A percentile compares a stretch with the other conserved stretches of the same genome.
Evolutionary conservation across 2,113 vertebrate species (phyloP).

Genomic region (Delphinus delphis): DNA sequence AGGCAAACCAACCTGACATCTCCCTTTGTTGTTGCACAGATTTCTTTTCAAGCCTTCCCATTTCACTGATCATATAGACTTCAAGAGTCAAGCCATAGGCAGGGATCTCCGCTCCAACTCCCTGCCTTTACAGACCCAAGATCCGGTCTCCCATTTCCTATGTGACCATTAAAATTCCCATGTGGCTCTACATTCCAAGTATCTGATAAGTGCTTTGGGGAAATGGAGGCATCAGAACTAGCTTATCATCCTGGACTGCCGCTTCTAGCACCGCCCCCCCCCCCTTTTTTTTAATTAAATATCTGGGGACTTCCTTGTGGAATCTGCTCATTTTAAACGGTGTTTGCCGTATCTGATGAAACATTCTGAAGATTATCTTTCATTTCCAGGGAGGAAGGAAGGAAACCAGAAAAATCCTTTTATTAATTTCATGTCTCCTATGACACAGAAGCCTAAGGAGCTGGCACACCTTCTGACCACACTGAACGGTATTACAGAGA

Average conservation of each 20-base stretch:
- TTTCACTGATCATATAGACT: neutral
- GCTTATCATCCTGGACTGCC: neutral
- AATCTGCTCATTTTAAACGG: conserved; percentile 10
- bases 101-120: neutral
- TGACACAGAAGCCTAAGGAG: neutral
- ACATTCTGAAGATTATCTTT: neutral
- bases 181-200: neutral
- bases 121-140: neutral
- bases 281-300: no score
- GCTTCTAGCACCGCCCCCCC: neutral
- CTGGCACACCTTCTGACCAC: neutral
- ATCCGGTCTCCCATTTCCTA: neutral
- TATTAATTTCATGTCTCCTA: neutral
- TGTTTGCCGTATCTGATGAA: neutral
- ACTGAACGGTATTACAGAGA: neutral
- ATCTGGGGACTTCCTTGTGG: neutral
- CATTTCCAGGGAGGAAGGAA: neutral
- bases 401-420: neutral
- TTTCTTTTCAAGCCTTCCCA: neutral
- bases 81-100: neutral
- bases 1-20: neutral
- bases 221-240: neutral
- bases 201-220: neutral
- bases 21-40: neutral
- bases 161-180: neutral